A percentile compares a stretch with the other conserved stretches of the same genome.
Conservation (phyloP, 2,113 vertebrate species). For the Lampris incognitus region DNA sequence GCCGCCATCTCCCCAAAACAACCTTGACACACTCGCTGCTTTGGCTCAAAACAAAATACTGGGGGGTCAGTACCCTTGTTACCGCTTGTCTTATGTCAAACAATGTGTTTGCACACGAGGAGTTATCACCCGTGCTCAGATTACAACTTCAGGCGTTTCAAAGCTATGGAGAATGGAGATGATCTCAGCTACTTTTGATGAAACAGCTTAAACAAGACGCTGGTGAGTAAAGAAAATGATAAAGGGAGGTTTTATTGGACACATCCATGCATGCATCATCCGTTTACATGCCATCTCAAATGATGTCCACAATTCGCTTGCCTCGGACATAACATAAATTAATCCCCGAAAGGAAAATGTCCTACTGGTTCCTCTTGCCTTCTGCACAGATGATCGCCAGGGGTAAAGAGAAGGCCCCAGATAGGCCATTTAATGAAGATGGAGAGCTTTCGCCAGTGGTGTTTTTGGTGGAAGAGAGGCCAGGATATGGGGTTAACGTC, state of each 20-base stretch:
- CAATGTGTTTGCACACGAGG: slow-evolving; percentile 23
- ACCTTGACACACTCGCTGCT: slow-evolving; percentile 13
- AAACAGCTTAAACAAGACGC: no score
- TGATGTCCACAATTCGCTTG: neutral
- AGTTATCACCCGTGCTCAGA: slow-evolving; percentile 3
- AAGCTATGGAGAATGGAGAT: neutral
- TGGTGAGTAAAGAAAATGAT: no score
- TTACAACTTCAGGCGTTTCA: slow-evolving; percentile 8
- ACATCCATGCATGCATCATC: neutral
- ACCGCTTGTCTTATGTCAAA: slow-evolving; percentile 36
- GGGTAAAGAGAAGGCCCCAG: neutral
- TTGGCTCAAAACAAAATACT: slow-evolving; percentile 31
- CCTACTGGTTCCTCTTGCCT: neutral
- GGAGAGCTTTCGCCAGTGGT: slow-evolving; percentile 8
- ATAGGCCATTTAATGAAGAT: slow-evolving; percentile 22
- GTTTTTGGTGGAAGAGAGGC: slow-evolving; percentile 2
- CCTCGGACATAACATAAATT: neutral
- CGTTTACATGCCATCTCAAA: neutral
- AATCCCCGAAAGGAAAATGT: neutral
- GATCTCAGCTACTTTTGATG: neutral
- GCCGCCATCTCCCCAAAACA: slow-evolving; percentile 29
- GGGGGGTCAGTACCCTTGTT: slow-evolving; percentile 2
- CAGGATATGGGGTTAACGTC: slow-evolving; percentile 18
- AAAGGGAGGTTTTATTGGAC: no score
- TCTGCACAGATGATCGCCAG: neutral